These are phyloP conservation scores for Agriopis leucophaearia DNA, from an alignment of 2,888 invertebrate genomes.

Conservation along the genomic window DNA sequence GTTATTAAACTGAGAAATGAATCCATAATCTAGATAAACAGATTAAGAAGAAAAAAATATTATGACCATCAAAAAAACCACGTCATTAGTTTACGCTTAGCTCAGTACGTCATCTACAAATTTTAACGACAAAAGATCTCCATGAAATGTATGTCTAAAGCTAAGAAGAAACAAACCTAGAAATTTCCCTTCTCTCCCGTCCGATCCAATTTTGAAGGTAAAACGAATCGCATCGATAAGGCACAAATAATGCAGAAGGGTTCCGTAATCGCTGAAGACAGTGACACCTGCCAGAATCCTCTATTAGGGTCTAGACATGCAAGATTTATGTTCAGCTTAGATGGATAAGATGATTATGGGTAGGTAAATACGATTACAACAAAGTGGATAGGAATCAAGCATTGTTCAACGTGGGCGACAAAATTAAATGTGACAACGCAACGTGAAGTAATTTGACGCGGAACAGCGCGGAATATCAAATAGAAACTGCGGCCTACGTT, in stretches of 20 bases:
- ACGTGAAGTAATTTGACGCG: too few species aligned
- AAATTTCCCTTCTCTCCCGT: slow-evolving; percentile 10
- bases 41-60: too few species aligned
- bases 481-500: too few species aligned
- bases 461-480: neutral
- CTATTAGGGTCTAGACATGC: slow-evolving; percentile 25
- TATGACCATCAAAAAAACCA: too few species aligned
- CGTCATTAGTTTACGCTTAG: too few species aligned
- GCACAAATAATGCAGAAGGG: slow-evolving; percentile 37
- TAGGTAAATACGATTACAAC: neutral
- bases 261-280: slow-evolving; percentile 35
- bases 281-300: slow-evolving; percentile 34
- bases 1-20: too few species aligned
- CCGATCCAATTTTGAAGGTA: slow-evolving; percentile 43
- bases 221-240: slow-evolving; percentile 43
- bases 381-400: neutral
- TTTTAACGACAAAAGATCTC: too few species aligned
- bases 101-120: too few species aligned
- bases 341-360: slow-evolving; percentile 1
- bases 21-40: too few species aligned
- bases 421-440: too few species aligned
- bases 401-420: neutral
- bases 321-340: slow-evolving; percentile 29
- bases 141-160: too few species aligned
- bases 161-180: neutral